Evolutionary conservation across 2,113 vertebrate species (phyloP).

Genomic region (Cryptoleucopteryx plumbea): DNA sequence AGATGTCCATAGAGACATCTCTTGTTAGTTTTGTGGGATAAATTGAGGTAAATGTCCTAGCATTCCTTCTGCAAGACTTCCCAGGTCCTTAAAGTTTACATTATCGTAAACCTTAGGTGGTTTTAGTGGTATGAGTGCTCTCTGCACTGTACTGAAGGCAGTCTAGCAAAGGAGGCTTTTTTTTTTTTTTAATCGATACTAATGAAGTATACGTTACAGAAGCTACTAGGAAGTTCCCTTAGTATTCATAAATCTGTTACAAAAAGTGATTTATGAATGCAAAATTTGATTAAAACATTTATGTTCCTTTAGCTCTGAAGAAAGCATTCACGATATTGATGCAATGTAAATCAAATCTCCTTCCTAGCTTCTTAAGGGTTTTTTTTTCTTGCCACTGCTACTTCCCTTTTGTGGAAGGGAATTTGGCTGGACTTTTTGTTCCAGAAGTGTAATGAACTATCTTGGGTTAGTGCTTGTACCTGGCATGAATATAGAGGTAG

Average conservation of each 20-base stretch:
- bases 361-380: background rate
- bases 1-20: accelerated
- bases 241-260: background rate
- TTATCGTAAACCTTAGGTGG: background rate
- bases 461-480: background rate
- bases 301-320: background rate
- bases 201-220: background rate
- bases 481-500: background rate
- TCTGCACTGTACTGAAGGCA: background rate
- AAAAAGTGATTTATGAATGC: background rate
- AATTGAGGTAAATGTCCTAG: background rate
- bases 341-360: background rate
- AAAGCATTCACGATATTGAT: background rate
- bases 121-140: background rate
- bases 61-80: background rate
- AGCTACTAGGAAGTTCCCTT: background rate
- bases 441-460: background rate
- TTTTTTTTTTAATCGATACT: background rate
- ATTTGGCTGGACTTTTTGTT: background rate
- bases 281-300: background rate
- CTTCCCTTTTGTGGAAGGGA: background rate
- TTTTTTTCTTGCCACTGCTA: background rate
- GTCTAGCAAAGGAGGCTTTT: background rate
- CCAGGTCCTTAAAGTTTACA: background rate
- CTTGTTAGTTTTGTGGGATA: background rate